phyloP scores from a whole-genome alignment of 2,797 vertebrate genomes.

The Spatula clypeata region DNA sequence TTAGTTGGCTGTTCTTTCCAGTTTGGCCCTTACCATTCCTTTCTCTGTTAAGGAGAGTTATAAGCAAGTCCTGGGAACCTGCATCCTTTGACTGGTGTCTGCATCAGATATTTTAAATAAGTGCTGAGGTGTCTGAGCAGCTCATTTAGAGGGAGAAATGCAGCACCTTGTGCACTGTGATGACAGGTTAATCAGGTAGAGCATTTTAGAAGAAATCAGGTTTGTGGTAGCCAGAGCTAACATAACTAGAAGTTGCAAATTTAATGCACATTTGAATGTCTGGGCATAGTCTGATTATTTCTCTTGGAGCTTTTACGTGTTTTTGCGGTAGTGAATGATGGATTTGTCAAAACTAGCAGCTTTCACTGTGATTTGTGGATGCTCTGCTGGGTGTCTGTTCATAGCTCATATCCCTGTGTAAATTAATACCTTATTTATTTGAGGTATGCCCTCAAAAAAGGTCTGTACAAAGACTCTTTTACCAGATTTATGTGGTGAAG shows the following conservation, averaged over 20 bases:
- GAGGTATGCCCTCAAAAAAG: not conserved
- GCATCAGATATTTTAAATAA: not conserved
- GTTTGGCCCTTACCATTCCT: not conserved
- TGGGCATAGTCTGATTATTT: not conserved
- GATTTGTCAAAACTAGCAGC: not conserved
- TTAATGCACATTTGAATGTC: not conserved
- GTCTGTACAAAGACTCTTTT: not conserved
- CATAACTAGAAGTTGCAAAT: not conserved
- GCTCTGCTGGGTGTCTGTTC: not conserved
- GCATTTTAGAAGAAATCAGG: not conserved
- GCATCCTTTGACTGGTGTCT: not conserved
- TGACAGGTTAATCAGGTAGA: not conserved
- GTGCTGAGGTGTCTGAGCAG: not conserved
- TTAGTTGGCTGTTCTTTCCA: not conserved
- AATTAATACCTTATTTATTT: not conserved
- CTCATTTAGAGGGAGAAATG: not conserved
- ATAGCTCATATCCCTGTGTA: not conserved
- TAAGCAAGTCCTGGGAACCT: not conserved
- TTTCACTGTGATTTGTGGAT: not conserved
- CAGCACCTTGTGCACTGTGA: rapidly evolving
- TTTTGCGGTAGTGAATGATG: not conserved
- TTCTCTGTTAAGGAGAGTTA: not conserved
- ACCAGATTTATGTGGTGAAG: not conserved
- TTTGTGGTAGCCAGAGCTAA: not conserved
- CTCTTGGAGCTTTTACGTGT: not conserved